Percentiles rank a stretch among this genome's conserved stretches.
These are phyloP conservation scores for Gila robusta DNA, from an alignment of 2,797 vertebrate species.

Conservation along the genomic window DNA sequence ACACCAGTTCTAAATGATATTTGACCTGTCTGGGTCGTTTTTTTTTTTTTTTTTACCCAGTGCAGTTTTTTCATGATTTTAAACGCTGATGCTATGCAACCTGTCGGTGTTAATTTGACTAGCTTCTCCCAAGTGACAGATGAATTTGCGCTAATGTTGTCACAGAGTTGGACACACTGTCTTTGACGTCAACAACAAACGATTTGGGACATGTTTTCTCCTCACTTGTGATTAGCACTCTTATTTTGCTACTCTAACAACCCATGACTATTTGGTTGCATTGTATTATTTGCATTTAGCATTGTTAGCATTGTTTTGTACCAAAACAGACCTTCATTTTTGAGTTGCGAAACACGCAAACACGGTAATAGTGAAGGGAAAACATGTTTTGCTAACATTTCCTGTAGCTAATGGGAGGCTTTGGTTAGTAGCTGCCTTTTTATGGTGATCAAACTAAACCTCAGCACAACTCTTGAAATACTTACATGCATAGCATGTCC, in stretches of 20 bases:
- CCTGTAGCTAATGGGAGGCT: background rate
- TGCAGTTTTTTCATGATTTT: background rate
- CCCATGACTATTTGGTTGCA: background rate
- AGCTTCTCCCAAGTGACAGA: background rate
- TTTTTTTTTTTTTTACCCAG: background rate
- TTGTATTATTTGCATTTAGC: background rate
- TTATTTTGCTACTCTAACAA: background rate
- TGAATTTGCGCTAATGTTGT: background rate
- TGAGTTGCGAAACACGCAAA: background rate
- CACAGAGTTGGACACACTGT: background rate
- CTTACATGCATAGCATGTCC: background rate
- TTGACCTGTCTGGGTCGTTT: background rate
- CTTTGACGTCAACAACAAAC: background rate
- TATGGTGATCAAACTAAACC: background rate
- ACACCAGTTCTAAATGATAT: background rate
- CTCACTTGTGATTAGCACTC: background rate
- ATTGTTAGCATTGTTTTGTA: background rate
- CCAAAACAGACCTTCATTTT: background rate
- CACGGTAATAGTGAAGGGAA: background rate
- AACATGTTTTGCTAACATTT: constrained; percentile 8
- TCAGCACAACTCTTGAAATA: background rate
- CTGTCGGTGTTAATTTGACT: background rate
- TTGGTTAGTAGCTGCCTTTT: background rate
- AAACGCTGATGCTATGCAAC: background rate
- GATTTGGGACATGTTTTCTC: background rate